Evolutionary conservation across 2,797 vertebrate genomes (phyloP).

Genomic region (Aselliscus stoliczkanus): DNA sequence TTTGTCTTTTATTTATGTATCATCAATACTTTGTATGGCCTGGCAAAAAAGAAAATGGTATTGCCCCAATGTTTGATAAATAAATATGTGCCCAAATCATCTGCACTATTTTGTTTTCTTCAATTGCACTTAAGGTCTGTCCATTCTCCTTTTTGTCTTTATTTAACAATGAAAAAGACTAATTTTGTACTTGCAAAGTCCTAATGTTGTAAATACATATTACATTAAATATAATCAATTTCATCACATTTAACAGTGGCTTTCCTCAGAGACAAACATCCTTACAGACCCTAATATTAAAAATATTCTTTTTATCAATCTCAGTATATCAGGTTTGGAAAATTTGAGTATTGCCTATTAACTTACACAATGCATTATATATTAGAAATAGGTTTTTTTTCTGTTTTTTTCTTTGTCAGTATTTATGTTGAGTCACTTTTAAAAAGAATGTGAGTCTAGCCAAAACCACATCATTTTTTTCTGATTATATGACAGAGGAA

Average conservation of each 20-base stretch:
- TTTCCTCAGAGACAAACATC: neutral
- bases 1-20: neutral
- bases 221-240: neutral
- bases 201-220: neutral
- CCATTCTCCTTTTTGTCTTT: neutral
- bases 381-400: neutral
- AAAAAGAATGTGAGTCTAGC: slow-evolving; percentile 62
- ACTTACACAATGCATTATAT: slow-evolving; percentile 10
- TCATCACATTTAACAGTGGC: neutral
- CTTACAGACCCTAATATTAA: neutral
- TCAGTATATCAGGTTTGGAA: neutral
- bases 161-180: neutral
- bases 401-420: slow-evolving; percentile 5
- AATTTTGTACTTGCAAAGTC: neutral
- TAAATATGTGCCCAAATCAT: neutral
- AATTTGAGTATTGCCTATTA: slow-evolving; percentile 36
- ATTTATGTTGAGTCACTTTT: slow-evolving; percentile 48
- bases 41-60: neutral
- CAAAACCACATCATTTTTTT: slow-evolving; percentile 67
- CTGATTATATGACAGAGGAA: slow-evolving; percentile 60
- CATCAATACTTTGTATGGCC: neutral
- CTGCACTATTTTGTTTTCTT: neutral
- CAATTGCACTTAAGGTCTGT: neutral
- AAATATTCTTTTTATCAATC: neutral
- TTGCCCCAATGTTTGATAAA: neutral